A percentile compares a stretch with the other conserved stretches of the same genome.
Evolutionary conservation across 2,797 vertebrate genomes (phyloP).

Genomic region (Lagocephalus sceleratus): DNA sequence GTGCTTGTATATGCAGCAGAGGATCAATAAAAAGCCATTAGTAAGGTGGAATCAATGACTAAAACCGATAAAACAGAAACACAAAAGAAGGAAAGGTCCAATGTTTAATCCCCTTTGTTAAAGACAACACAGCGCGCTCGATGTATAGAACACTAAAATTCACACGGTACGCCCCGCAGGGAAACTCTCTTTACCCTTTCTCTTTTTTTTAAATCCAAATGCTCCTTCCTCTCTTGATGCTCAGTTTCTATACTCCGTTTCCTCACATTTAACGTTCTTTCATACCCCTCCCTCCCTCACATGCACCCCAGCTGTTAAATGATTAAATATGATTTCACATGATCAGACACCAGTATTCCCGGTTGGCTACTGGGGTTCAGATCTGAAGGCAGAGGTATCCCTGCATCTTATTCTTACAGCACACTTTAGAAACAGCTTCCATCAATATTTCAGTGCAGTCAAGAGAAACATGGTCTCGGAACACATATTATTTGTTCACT

Average conservation of each 20-base stretch:
- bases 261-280: slow-evolving; percentile 14
- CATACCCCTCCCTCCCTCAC: slow-evolving; percentile 11
- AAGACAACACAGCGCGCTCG: no score
- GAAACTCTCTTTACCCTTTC: not conserved
- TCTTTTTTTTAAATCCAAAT: not conserved
- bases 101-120: not conserved
- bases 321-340: slow-evolving; percentile 46
- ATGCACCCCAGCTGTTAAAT: slow-evolving; percentile 48
- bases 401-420: slow-evolving; percentile 3
- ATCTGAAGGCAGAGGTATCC: slow-evolving; percentile 18
- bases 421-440: not conserved
- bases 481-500: not conserved
- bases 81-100: not conserved
- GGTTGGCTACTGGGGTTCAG: slow-evolving; percentile 26
- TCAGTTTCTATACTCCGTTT: not conserved
- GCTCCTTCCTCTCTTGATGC: not conserved
- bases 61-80: slow-evolving; percentile 8
- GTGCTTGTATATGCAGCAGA: slow-evolving; percentile 9
- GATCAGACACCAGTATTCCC: slow-evolving; percentile 42
- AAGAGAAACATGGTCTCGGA: slow-evolving; percentile 4
- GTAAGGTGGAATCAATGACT: slow-evolving; percentile 24
- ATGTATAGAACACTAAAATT: no score
- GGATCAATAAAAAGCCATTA: slow-evolving; percentile 37
- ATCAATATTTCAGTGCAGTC: slow-evolving; percentile 3
- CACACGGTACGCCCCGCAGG: no score